Percentiles rank a stretch among this genome's conserved stretches.
Conservation (phyloP, 1,140 invertebrate genomes). For the Grapholita molesta region DNA sequence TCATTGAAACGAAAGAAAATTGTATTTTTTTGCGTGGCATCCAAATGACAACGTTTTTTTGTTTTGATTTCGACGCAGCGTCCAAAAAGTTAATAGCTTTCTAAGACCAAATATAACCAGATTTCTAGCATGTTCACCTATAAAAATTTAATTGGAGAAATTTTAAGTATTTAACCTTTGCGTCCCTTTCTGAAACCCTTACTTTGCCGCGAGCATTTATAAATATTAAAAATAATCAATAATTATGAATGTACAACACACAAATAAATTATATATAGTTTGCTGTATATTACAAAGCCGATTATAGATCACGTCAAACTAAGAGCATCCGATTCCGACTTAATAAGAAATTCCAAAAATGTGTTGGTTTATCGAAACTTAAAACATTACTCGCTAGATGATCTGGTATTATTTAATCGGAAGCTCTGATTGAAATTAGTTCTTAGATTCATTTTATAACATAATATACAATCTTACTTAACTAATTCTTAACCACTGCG, state of each 20-base stretch:
- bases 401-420: not conserved
- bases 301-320: not conserved
- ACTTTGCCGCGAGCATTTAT: not conserved
- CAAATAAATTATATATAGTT: not conserved
- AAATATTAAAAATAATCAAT: not conserved
- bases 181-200: not conserved
- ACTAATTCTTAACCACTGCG: not conserved
- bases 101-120: not conserved
- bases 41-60: not conserved
- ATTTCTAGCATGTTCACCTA: not conserved
- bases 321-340: not conserved
- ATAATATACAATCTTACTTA: not conserved
- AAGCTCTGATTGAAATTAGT: not conserved
- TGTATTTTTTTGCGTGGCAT: too few relatives aligned
- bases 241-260: not conserved
- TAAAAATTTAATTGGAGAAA: not conserved
- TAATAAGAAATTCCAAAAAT: too few relatives aligned
- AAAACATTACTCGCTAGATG: not conserved
- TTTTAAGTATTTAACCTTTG: not conserved
- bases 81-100: not conserved
- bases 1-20: too few relatives aligned
- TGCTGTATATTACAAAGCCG: not conserved
- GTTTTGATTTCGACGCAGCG: not conserved
- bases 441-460: not conserved
- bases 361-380: not conserved